phyloP scores from a whole-genome alignment of 92 coral and sea anemone species.

The Parazoanthus atlanticus region DNA sequence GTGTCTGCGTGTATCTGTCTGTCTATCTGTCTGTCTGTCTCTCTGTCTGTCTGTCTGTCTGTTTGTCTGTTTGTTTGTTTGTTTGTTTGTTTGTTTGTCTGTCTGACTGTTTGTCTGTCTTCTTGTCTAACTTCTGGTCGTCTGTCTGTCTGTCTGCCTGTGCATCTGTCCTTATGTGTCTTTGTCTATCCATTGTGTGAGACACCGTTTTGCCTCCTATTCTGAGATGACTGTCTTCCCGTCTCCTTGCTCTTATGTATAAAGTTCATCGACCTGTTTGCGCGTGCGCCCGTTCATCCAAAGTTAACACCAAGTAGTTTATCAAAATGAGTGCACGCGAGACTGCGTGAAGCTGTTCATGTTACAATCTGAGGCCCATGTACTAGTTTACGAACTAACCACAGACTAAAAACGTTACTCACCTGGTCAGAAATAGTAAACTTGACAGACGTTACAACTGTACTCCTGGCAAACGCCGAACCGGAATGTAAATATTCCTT shows the following conservation, averaged over 20 bases:
- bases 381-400: no score
- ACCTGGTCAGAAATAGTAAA: constrained; percentile 97
- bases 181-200: neutral
- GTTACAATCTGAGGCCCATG: no score
- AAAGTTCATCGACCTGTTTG: no score
- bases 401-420: constrained; percentile 19
- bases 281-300: no score
- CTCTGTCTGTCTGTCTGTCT: neutral
- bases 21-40: neutral
- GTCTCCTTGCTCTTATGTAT: no score
- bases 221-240: neutral
- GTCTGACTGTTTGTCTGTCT: neutral
- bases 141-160: neutral
- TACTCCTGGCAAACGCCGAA: constrained; percentile 95
- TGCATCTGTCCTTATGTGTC: neutral
- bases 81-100: no score
- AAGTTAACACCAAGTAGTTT: no score
- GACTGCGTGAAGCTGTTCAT: no score
- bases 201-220: neutral
- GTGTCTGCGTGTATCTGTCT: no score
- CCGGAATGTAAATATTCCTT: constrained; percentile 86
- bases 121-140: neutral
- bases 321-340: no score
- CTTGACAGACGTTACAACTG: constrained; percentile 97
- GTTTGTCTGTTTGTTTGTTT: no score